Evolutionary conservation across 2,113 vertebrate genomes (phyloP), one percentile per base, ranked within the genome.

Genomic region (Callionymus lyra): DNA sequence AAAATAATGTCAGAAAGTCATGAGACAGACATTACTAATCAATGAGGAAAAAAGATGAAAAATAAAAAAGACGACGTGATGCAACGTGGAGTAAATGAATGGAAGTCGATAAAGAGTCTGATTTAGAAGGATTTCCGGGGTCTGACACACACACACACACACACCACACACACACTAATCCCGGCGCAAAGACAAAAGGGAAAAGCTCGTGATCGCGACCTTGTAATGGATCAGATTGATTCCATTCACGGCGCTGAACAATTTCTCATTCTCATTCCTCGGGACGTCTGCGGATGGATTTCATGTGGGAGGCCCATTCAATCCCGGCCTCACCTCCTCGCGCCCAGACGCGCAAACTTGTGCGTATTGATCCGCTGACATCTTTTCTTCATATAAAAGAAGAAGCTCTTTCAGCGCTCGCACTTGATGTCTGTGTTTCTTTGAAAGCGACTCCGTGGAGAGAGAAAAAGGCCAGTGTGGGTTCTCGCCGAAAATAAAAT

Each of bases 211-310:
- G 79, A 72, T 65, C 49, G 55, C 4, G 45, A 77, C 75, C 73
- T 70, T 61, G 71, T 74, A 77, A 77, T 62, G 65, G 73, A 79
- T 66, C 65, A 63, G 57, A 77, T 67, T 71, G 73, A 79, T 77
- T 69, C 52, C 66, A 73, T 77, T 74, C 63, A 57, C 16, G 34
- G 60, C 41, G 9, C 59, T 4, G 56, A 71, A 70, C 68, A 55
- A 62, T 64, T 73, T 63, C 66, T 77, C 62, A 63, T 81, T 73
- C 66, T 65, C 65, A 77, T 69, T 77, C 62, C 71, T 72, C 55
- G 38, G 74, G 64, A 69, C 57, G 69, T 61, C 61, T 62, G 65
- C 75, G 66, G 73, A 76, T 77, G 69, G 74, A 80, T 76, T 74
- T 76, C 34, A 61, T 34, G 76, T 74, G 72, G 68, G 74, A 72